Base-by-base conservation (phyloP, 2,113 vertebrate genomes). In the Saccopteryx bilineata region DNA sequence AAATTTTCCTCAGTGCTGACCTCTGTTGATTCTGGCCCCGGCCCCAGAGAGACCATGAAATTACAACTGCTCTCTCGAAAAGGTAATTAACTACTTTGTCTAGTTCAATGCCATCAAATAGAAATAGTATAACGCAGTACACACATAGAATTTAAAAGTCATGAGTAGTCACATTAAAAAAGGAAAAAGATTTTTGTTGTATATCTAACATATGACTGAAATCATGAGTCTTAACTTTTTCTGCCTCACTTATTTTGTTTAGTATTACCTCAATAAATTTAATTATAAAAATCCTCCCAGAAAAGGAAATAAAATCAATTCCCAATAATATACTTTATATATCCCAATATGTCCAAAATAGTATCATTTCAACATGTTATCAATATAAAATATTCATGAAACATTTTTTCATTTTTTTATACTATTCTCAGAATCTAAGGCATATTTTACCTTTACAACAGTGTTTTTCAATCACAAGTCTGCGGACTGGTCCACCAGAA, bases 391-490 rank as follows among this genome's bases (percentile, higher is more conserved):
- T n/a, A 74, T 17, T 86, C 83, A 52, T 74, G 61, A 60, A 33
- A 58, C 17, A 78, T 68, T 85, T 91, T 91, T 68, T 33, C 24
- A 58, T n/a, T 93, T 78, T 26, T 76, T 52, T 19, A 91, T 33
- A 19, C 9, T 48, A n/a, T 31, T 7, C 46, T 85, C 33, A 58
- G 71, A 88, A 74, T 58, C 31, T 61, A 76, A 9, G 9, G 28
- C 1, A 50, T 81, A 63, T 31, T 80, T 81, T 50, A 69, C 15
- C 39, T 39, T 39, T 39, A 39, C 39, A 39, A 39, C 39, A 39
- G 39, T 39, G 39, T 39, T 39, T 39, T 39, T 39, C 39, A 39
- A 39, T 39, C 39, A 39, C 39, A 39, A 39, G 39, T 39, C 39
- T 39, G 39, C 39, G 39, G 39, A 39, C 39, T 39, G 39, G 39